Percentiles rank a stretch among this genome's conserved stretches.
Evolutionary conservation across 2,113 vertebrate genomes (phyloP).

Genomic region (Hyla sarda): DNA sequence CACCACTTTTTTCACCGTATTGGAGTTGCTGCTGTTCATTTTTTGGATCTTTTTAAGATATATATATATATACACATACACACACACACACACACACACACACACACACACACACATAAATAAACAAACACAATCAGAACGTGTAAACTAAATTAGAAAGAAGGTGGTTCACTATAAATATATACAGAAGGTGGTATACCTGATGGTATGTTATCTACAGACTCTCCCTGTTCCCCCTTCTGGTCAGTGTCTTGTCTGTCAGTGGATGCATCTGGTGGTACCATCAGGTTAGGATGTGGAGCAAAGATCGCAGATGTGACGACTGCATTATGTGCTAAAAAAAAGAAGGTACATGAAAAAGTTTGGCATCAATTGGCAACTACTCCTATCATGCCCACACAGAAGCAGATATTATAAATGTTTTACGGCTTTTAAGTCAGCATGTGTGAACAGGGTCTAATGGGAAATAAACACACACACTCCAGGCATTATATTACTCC

Average conservation of each 20-base stretch:
- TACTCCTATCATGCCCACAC: neutral
- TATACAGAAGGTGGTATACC: too few relatives aligned
- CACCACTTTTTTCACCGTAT: too few relatives aligned
- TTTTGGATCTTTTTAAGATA: too few relatives aligned
- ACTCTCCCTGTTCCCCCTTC: conserved; percentile 76
- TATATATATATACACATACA: too few relatives aligned
- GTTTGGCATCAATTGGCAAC: neutral
- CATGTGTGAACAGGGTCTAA: neutral
- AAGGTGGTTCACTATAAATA: too few relatives aligned
- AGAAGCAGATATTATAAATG: neutral
- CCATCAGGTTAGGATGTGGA: conserved; percentile 91
- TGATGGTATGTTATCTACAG: conserved; percentile 85
- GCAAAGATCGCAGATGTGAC: conserved; percentile 98
- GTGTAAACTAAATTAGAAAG: too few relatives aligned
- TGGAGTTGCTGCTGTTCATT: too few relatives aligned
- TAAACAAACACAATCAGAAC: too few relatives aligned
- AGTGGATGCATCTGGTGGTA: conserved; percentile 78
- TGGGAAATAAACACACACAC: neutral
- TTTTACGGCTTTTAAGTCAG: too few relatives aligned
- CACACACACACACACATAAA: too few relatives aligned
- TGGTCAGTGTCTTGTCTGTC: conserved; percentile 87
- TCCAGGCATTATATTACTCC: neutral
- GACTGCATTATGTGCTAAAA: conserved; percentile 93
- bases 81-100: too few relatives aligned
- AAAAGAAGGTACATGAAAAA: neutral